Percentiles rank a stretch among this genome's conserved stretches.
These are phyloP conservation scores for Lathamus discolor DNA, from an alignment of 2,113 vertebrate species.

Conservation along the genomic window DNA sequence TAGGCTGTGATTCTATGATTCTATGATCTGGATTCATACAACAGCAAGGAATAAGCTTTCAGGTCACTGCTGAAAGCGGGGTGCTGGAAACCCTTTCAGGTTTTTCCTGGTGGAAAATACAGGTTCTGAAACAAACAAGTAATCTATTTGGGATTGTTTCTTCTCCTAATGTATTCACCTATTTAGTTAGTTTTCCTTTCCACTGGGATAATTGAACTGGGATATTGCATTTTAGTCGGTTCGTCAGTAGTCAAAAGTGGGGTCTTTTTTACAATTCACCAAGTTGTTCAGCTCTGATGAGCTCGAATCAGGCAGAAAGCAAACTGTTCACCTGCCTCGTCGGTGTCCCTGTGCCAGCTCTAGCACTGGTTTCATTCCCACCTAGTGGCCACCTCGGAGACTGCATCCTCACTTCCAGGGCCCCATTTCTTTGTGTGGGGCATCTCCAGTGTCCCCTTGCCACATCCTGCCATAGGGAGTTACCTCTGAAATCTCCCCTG, in stretches of 20 bases:
- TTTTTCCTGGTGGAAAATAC: neutral
- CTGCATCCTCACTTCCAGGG: neutral
- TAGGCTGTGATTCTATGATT: neutral
- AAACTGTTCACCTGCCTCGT: rapidly evolving
- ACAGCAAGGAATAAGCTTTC: neutral
- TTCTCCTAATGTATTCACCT: neutral
- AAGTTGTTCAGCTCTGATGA: neutral
- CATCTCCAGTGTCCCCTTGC: neutral
- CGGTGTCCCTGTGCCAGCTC: rapidly evolving
- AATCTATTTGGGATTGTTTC: neutral
- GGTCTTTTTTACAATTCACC: neutral
- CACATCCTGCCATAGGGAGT: rapidly evolving
- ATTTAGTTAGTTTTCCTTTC: neutral
- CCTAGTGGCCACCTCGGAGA: neutral
- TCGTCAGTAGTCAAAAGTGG: neutral
- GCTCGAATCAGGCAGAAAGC: neutral
- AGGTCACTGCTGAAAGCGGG: neutral
- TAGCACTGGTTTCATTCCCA: neutral
- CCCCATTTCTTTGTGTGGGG: rapidly evolving
- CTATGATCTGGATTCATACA: neutral
- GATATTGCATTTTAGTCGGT: neutral
- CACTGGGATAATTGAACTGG: neutral
- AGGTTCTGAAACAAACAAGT: neutral
- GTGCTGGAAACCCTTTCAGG: rapidly evolving
- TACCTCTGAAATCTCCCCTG: neutral